phyloP scores from a whole-genome alignment of 2,113 vertebrate genomes.

The Tautogolabrus adspersus region DNA sequence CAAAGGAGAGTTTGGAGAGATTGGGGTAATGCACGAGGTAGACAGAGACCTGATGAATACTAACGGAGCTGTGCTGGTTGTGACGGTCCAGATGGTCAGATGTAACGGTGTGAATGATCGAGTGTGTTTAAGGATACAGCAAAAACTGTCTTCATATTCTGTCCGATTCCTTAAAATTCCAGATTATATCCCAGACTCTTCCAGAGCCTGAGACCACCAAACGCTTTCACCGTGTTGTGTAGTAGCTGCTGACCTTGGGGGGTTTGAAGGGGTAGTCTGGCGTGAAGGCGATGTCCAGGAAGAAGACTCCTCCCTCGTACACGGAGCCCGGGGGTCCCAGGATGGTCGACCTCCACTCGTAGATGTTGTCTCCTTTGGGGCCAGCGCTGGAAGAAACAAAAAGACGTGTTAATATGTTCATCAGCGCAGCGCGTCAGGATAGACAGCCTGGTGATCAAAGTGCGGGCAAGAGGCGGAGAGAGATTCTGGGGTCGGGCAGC shows the following conservation, averaged over 20 bases:
- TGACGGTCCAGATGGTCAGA: background rate
- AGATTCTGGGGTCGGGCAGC: slow-evolving; percentile 6
- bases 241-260: slow-evolving; percentile 89
- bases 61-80: background rate
- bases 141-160: background rate
- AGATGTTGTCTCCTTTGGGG: slow-evolving; percentile 99
- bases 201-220: background rate
- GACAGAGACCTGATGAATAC: too few species aligned
- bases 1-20: background rate
- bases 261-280: slow-evolving; percentile 99
- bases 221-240: background rate
- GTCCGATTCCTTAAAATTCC: background rate
- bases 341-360: slow-evolving; percentile 99
- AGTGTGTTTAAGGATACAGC: too few species aligned
- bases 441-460: slow-evolving; percentile 37
- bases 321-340: slow-evolving; percentile 97
- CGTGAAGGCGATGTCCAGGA: slow-evolving; percentile 98
- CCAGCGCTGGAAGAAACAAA: slow-evolving; percentile 89
- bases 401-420: slow-evolving; percentile 60
- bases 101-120: background rate
- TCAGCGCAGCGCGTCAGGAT: slow-evolving; percentile 5
- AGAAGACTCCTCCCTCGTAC: slow-evolving; percentile 99
- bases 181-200: background rate
- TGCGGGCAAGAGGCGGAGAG: slow-evolving; percentile 27
- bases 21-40: background rate